Percentiles rank a stretch among this genome's conserved stretches.
Conservation (phyloP, 2,113 vertebrate genomes). For the Dinomys branickii region DNA sequence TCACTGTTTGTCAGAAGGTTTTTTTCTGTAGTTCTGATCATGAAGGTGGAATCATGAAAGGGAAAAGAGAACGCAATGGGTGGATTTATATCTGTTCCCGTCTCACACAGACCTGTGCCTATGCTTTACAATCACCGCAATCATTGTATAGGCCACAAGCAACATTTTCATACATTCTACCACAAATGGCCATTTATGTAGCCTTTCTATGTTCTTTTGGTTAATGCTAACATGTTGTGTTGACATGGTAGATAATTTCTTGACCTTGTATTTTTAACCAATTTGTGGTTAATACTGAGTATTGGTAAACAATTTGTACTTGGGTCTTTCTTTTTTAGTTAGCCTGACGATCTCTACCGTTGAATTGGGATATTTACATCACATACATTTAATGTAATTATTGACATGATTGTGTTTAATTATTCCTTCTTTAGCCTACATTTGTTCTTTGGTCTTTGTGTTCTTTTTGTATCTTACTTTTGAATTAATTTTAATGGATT, state of each 20-base stretch:
- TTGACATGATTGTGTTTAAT: not conserved
- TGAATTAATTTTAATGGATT: conserved; percentile 15
- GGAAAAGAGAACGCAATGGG: not conserved
- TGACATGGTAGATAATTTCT: not conserved
- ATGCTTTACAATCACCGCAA: not conserved
- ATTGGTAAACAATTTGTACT: not conserved
- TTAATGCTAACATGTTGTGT: not conserved
- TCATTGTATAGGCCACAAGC: not conserved
- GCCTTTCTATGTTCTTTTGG: not conserved
- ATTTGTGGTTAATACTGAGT: not conserved
- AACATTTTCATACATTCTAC: not conserved
- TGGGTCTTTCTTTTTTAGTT: not conserved
- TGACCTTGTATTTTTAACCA: not conserved
- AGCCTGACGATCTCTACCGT: not conserved
- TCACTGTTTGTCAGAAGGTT: not conserved
- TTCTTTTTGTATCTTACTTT: not conserved
- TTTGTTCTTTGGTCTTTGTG: not conserved
- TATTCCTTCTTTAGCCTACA: not conserved
- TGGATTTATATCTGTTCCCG: not conserved
- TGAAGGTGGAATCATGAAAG: not conserved
- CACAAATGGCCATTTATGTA: not conserved
- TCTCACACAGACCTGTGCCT: not conserved
- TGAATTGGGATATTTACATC: not conserved
- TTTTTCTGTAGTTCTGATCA: too few relatives aligned
- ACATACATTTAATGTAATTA: not conserved